Conservation (phyloP, 30 jellyfish, hydroid and myxozoan genomes). For the Turritopsis dohrnii region DNA sequence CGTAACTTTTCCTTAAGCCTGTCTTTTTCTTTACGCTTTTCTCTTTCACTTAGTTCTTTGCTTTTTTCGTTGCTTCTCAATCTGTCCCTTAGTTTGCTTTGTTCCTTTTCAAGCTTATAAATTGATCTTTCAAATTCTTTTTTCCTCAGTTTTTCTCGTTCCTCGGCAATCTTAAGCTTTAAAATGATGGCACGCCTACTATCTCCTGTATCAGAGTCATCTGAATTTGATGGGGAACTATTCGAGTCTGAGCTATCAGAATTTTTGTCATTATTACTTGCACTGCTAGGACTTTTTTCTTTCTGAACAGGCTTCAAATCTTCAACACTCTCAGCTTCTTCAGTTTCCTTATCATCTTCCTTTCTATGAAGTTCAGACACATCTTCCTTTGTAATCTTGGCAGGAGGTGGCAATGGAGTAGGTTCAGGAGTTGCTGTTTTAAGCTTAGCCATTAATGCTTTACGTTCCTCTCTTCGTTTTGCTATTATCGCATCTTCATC, state of each 20-base stretch:
- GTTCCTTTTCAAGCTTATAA: constrained; percentile 27
- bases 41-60: neutral
- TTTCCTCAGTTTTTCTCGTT: constrained; percentile 23
- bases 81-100: constrained; percentile 24
- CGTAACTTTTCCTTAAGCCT: constrained; percentile 19
- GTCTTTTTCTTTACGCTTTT: constrained; percentile 32
- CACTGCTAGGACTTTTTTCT: neutral
- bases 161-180: constrained; percentile 21
- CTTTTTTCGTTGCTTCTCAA: constrained; percentile 4
- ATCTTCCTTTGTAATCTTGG: neutral
- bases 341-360: neutral
- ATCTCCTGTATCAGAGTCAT: neutral
- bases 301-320: neutral
- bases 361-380: neutral
- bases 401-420: constrained; percentile 26
- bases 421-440: constrained; percentile 25
- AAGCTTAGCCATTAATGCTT: constrained; percentile 74
- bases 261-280: neutral
- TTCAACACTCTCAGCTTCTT: neutral
- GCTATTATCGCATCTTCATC: constrained; percentile 81
- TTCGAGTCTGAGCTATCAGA: neutral
- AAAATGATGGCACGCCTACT: constrained; percentile 16
- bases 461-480: constrained; percentile 69
- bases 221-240: constrained; percentile 9
- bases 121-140: constrained; percentile 16